phyloP scores from a whole-genome alignment of 1,140 invertebrate species.

The Tyrophagus putrescentiae region DNA sequence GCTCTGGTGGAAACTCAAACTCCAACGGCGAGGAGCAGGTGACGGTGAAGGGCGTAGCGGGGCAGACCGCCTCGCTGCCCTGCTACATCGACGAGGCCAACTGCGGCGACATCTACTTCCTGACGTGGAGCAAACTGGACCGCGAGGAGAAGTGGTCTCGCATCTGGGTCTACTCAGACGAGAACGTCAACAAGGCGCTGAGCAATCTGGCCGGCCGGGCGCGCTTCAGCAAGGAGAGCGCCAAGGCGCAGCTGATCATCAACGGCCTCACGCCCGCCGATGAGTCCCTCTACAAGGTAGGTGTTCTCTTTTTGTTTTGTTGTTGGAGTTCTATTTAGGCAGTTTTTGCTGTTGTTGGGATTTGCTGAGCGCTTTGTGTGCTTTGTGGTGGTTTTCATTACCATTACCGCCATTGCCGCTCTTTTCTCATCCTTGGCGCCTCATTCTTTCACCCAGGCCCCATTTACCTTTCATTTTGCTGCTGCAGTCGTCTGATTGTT shows the following conservation, averaged over 20 bases:
- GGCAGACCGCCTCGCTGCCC: slow-evolving; percentile 24
- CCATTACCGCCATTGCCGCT: no score
- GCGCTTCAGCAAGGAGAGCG: slow-evolving; percentile 20
- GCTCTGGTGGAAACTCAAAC: not conserved
- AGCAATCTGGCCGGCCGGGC: slow-evolving; percentile 26
- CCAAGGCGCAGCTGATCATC: slow-evolving; percentile 23
- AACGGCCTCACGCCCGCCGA: slow-evolving; percentile 25
- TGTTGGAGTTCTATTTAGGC: not conserved
- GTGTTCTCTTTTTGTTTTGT: not conserved
- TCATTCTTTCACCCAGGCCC: no score
- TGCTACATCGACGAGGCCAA: slow-evolving; percentile 27
- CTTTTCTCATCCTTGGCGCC: no score
- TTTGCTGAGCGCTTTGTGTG: no score
- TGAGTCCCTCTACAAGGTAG: slow-evolving; percentile 27
- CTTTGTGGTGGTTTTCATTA: no score
- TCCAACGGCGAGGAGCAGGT: slow-evolving; percentile 2
- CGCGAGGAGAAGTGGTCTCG: slow-evolving; percentile 28
- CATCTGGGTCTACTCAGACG: slow-evolving; percentile 28
- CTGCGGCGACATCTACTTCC: slow-evolving; percentile 29
- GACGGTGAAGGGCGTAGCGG: slow-evolving; percentile 25
- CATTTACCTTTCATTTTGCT: no score
- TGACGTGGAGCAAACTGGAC: slow-evolving; percentile 29
- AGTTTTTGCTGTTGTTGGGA: not conserved
- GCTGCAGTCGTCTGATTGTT: no score
- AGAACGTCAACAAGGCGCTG: slow-evolving; percentile 26